phyloP scores from a whole-genome alignment of 2,888 invertebrate species.

The Volucella inflata region DNA sequence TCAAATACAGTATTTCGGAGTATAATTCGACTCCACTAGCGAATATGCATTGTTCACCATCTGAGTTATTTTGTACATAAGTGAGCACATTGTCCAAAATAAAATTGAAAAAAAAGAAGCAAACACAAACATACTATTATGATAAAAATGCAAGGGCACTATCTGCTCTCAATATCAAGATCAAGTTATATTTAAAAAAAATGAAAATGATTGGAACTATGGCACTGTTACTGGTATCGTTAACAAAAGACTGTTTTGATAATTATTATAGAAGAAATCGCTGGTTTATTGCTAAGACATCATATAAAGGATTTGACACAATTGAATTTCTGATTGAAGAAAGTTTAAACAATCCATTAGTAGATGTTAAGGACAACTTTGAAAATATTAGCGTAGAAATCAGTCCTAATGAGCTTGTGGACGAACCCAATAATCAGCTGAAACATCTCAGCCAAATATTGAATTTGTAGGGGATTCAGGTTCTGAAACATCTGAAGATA shows the following conservation, averaged over 20 bases:
- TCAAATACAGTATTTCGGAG: slow-evolving; percentile 64
- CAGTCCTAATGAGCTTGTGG: slow-evolving; percentile 21
- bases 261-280: slow-evolving; percentile 35
- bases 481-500: slow-evolving; percentile 4
- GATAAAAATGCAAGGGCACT: slow-evolving; percentile 18
- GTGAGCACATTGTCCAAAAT: slow-evolving; percentile 45
- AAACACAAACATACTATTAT: slow-evolving; percentile 37
- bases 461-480: slow-evolving; percentile 14
- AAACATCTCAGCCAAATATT: slow-evolving; percentile 5
- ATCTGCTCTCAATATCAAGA: slow-evolving; percentile 24
- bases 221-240: slow-evolving; percentile 33
- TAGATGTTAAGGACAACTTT: neutral
- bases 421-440: slow-evolving; percentile 11
- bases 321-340: neutral
- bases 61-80: slow-evolving; percentile 62
- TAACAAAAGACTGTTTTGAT: slow-evolving; percentile 34
- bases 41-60: slow-evolving; percentile 57
- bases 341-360: no score
- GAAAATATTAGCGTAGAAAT: slow-evolving; percentile 25
- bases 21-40: slow-evolving; percentile 67
- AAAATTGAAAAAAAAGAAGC: slow-evolving; percentile 52
- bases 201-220: slow-evolving; percentile 52
- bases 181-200: slow-evolving; percentile 57
- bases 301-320: neutral
- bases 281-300: slow-evolving; percentile 16